A percentile compares a stretch with the other conserved stretches of the same genome.
Evolutionary conservation across 2,888 invertebrate genomes (phyloP).

Genomic region (Dicycla oo): DNA sequence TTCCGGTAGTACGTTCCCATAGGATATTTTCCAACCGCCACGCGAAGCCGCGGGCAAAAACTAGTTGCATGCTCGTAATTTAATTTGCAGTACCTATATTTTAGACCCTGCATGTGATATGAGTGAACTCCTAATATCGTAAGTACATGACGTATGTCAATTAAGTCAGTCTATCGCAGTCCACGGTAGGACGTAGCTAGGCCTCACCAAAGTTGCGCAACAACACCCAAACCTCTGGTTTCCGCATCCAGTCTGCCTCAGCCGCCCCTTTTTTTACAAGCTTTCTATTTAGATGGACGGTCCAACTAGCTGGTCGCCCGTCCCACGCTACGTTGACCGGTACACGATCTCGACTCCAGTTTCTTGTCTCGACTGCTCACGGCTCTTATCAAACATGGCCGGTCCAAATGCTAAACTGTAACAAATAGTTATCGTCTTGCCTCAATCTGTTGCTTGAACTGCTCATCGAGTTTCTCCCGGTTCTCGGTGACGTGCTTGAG

Average conservation of each 20-base stretch:
- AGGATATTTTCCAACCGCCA: no score
- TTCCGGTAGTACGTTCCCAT: no score
- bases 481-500: slow-evolving; percentile 91
- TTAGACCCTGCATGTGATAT: no score
- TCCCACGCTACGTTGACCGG: not conserved
- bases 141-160: no score
- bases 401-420: not conserved
- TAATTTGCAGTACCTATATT: no score
- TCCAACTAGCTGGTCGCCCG: not conserved
- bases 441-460: slow-evolving; percentile 88
- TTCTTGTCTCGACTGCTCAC: not conserved
- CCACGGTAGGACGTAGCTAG: not conserved
- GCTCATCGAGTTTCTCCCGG: slow-evolving; percentile 90
- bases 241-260: not conserved
- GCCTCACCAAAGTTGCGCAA: not conserved
- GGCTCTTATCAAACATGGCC: not conserved
- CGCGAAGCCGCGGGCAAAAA: no score
- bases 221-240: not conserved
- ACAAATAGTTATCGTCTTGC: slow-evolving; percentile 70
- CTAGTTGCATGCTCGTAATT: no score
- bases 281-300: not conserved
- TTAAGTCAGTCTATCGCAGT: not conserved
- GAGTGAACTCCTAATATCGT: no score
- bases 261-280: not conserved
- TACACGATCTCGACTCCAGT: not conserved